phyloP scores from a whole-genome alignment of 2,113 vertebrate genomes.

The Hiodon alosoides region DNA sequence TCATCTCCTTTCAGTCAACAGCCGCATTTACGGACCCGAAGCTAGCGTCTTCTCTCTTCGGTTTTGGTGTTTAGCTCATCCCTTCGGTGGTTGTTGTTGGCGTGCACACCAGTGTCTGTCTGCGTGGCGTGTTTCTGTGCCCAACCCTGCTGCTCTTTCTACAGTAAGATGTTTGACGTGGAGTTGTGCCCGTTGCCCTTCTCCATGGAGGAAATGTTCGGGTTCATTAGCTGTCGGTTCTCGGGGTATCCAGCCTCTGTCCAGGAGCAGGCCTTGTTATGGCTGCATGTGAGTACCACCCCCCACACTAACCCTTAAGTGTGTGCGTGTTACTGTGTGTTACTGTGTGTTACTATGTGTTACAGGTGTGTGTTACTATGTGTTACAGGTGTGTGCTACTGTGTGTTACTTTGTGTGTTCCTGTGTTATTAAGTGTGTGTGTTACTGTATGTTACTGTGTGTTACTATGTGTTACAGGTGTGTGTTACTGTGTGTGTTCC shows the following conservation, averaged over 20 bases:
- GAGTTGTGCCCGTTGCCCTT: slow-evolving; percentile 96
- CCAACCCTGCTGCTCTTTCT: slow-evolving; percentile 28
- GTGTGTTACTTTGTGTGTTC: background rate
- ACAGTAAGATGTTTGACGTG: slow-evolving; percentile 98
- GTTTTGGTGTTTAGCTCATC: no score
- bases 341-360: background rate
- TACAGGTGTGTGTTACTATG: background rate
- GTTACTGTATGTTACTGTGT: background rate
- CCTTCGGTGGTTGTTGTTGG: no score
- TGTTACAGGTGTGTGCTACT: background rate
- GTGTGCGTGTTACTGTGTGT: background rate
- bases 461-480: background rate
- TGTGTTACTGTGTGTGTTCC: background rate
- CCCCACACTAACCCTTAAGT: background rate
- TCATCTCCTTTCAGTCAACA: background rate
- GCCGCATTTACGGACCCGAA: background rate
- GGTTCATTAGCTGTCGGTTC: slow-evolving; percentile 97
- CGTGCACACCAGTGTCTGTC: no score
- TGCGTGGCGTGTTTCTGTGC: no score
- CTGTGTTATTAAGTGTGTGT: background rate
- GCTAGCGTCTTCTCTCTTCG: no score
- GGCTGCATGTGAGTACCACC: slow-evolving; percentile 84
- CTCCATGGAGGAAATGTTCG: slow-evolving; percentile 99
- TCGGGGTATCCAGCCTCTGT: slow-evolving; percentile 94
- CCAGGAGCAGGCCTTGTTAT: slow-evolving; percentile 94